These are phyloP conservation scores for Notothenia rossii DNA, from an alignment of 2,113 vertebrate species.

Conservation along the genomic window DNA sequence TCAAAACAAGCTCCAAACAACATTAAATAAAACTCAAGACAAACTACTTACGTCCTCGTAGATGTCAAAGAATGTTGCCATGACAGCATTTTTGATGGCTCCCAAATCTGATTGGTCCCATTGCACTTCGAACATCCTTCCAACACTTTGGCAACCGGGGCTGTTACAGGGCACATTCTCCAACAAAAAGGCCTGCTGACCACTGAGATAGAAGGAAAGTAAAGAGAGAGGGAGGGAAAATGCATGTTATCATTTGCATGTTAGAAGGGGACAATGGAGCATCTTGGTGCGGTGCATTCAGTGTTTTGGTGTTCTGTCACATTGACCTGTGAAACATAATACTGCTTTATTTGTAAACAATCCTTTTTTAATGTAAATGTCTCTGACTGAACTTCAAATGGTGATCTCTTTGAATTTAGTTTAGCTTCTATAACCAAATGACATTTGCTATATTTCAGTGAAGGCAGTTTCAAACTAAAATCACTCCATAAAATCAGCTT, in stretches of 20 bases:
- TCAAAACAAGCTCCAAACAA: background rate
- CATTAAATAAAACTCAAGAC: background rate
- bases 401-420: slow-evolving; percentile 3
- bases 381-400: background rate
- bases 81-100: slow-evolving; percentile 88
- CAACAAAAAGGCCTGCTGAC: slow-evolving; percentile 92
- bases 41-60: slow-evolving; percentile 95
- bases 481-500: background rate
- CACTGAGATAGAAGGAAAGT: slow-evolving; percentile 74
- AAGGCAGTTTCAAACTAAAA: background rate
- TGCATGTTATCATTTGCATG: background rate
- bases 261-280: background rate
- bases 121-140: slow-evolving; percentile 91
- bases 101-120: slow-evolving; percentile 94
- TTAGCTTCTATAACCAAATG: background rate
- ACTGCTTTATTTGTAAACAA: background rate
- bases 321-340: background rate
- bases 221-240: slow-evolving; percentile 24
- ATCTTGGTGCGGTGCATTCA: background rate
- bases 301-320: background rate
- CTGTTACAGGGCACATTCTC: slow-evolving; percentile 92
- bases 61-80: slow-evolving; percentile 97
- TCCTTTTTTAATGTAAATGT: background rate
- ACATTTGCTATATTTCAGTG: slow-evolving; percentile 1
- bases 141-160: slow-evolving; percentile 80